phyloP scores from a whole-genome alignment of 1,140 invertebrate genomes.

The Apolygus lucorum region DNA sequence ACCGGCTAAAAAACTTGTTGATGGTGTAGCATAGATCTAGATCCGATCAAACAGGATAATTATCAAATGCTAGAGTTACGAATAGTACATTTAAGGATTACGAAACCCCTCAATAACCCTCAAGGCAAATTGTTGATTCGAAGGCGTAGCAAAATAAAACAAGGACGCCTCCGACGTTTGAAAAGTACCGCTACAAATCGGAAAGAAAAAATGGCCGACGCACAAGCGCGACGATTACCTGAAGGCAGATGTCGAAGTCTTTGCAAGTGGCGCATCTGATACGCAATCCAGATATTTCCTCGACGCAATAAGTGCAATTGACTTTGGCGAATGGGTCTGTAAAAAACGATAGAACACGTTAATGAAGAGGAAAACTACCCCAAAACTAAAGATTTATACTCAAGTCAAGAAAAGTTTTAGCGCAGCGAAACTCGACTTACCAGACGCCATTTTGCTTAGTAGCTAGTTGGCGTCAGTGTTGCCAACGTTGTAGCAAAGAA shows the following conservation, averaged over 20 bases:
- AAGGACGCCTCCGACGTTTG: neutral
- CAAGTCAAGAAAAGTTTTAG: neutral
- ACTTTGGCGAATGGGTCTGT: conserved; percentile 65
- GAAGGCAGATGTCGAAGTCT: conserved; percentile 81
- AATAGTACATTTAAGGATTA: neutral
- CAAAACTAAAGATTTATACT: neutral
- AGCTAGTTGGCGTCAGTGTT: neutral
- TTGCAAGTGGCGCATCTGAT: conserved; percentile 80
- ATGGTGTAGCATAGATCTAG: neutral
- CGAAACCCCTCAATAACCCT: neutral
- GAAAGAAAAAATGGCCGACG: neutral
- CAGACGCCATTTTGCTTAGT: conserved; percentile 25
- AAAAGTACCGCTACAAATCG: neutral
- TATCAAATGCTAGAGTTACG: neutral
- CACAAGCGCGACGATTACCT: conserved; percentile 53
- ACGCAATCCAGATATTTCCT: conserved; percentile 74
- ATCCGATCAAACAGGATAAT: neutral
- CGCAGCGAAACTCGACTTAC: conserved; percentile 11
- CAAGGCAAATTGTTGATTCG: neutral
- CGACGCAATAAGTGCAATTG: conserved; percentile 84
- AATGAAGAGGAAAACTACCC: neutral
- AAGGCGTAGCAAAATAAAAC: no score
- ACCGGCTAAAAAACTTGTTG: neutral
- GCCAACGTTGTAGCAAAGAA: no score
- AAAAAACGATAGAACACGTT: conserved; percentile 33